phyloP scores from a whole-genome alignment of 1,140 invertebrate species.

The Limonius californicus region DNA sequence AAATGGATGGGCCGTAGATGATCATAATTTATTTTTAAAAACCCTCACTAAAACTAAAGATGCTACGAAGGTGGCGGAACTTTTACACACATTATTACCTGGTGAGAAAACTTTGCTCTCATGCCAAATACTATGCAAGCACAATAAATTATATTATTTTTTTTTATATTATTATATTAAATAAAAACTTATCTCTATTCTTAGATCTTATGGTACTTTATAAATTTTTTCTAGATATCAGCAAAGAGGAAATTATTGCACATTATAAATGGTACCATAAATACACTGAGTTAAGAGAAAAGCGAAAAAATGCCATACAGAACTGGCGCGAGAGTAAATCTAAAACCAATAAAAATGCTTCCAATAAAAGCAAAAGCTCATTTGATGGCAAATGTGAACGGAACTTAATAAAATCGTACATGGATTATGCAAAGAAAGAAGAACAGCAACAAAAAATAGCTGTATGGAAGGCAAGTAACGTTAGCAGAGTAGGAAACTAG shows the following conservation, averaged over 20 bases:
- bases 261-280: slow-evolving; percentile 51
- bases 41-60: slow-evolving; percentile 47
- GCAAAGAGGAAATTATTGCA: slow-evolving; percentile 39
- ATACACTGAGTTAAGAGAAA: slow-evolving; percentile 45
- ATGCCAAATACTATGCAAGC: no score
- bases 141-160: slow-evolving; percentile 1
- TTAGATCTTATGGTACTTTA: no score
- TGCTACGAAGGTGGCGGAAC: slow-evolving; percentile 26
- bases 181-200: no score
- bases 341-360: slow-evolving; percentile 16
- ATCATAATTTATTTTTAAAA: slow-evolving; percentile 50
- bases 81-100: slow-evolving; percentile 36
- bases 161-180: no score
- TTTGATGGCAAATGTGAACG: neutral
- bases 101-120: slow-evolving; percentile 21
- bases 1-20: slow-evolving; percentile 52
- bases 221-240: slow-evolving; percentile 44
- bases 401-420: neutral
- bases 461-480: slow-evolving; percentile 19
- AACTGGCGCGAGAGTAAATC: slow-evolving; percentile 47
- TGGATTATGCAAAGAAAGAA: slow-evolving; percentile 6
- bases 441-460: slow-evolving; percentile 19
- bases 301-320: slow-evolving; percentile 48
- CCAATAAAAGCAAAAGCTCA: slow-evolving; percentile 15
- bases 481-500: no score